phyloP scores from a whole-genome alignment of 64 coral and sea anemone species.

The Porites australiensis region DNA sequence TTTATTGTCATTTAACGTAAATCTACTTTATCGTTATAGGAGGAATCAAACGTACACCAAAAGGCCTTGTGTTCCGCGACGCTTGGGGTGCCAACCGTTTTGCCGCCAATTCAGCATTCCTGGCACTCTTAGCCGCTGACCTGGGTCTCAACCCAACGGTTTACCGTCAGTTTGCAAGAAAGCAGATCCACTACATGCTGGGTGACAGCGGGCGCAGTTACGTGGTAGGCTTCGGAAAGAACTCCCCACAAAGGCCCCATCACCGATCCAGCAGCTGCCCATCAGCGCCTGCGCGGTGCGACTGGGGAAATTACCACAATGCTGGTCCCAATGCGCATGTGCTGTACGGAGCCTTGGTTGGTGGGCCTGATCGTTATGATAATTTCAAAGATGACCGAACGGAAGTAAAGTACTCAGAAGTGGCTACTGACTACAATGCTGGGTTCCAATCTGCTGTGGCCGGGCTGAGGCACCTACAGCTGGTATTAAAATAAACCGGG shows the following conservation, averaged over 20 bases:
- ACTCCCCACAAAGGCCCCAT: slow-evolving; percentile 65
- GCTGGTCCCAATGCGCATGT: slow-evolving; percentile 59
- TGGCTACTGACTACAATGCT: slow-evolving; percentile 73
- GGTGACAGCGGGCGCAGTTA: slow-evolving; percentile 71
- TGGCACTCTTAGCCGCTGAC: slow-evolving; percentile 55
- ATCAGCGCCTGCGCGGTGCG: slow-evolving; percentile 14
- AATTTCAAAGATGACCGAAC: slow-evolving; percentile 47
- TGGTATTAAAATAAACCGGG: neutral
- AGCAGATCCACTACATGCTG: slow-evolving; percentile 68
- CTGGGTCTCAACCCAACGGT: slow-evolving; percentile 1
- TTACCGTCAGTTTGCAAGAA: slow-evolving; percentile 57
- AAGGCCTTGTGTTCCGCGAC: slow-evolving; percentile 44
- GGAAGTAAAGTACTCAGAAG: slow-evolving; percentile 60
- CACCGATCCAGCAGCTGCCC: slow-evolving; percentile 63
- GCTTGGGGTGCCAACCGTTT: slow-evolving; percentile 71
- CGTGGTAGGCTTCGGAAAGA: slow-evolving; percentile 64
- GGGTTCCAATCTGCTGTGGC: slow-evolving; percentile 71
- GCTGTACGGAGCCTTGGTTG: slow-evolving; percentile 63
- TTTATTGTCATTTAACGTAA: too few relatives aligned
- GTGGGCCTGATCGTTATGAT: slow-evolving; percentile 54
- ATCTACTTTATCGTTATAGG: too few relatives aligned
- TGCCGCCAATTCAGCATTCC: slow-evolving; percentile 64
- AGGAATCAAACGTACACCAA: slow-evolving; percentile 2
- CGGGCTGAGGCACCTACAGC: slow-evolving; percentile 21
- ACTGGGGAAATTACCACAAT: slow-evolving; percentile 3